phyloP scores from a whole-genome alignment of 2,888 invertebrate species.

The Trichopoda pennipes region DNA sequence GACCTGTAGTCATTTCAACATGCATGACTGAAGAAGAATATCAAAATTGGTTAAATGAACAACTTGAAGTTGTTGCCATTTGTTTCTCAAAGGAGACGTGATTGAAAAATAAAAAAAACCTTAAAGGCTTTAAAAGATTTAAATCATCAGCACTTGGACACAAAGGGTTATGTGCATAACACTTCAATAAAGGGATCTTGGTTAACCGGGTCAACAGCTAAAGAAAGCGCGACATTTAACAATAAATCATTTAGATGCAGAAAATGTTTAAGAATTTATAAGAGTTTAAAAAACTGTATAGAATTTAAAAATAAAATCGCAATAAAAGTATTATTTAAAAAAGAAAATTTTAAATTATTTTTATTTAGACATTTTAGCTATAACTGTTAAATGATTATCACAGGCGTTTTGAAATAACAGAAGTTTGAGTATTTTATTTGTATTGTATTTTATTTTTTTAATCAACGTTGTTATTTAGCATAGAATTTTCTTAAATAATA shows the following conservation, averaged over 20 bases:
- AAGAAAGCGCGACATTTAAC: not conserved
- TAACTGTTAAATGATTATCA: too few relatives aligned
- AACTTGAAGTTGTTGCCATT: conserved; percentile 39
- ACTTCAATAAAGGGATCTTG: conserved; percentile 23
- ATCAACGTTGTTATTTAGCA: too few relatives aligned
- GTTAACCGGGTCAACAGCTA: conserved; percentile 25
- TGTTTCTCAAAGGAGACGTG: conserved; percentile 8
- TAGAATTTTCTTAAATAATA: too few relatives aligned
- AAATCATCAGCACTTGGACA: not conserved
- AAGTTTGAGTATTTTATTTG: too few relatives aligned
- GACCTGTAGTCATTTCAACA: conserved; percentile 31
- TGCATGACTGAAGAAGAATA: conserved; percentile 69
- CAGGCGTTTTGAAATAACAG: too few relatives aligned
- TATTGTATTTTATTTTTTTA: too few relatives aligned
- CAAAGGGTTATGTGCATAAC: not conserved
- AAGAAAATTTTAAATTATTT: too few relatives aligned
- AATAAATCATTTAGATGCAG: too few relatives aligned
- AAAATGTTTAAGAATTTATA: too few relatives aligned
- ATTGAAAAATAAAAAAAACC: conserved; percentile 1
- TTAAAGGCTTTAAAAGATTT: conserved; percentile 22
- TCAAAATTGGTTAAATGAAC: conserved; percentile 69
- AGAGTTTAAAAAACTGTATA: not conserved
- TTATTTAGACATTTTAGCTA: too few relatives aligned
- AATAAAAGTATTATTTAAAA: not conserved
- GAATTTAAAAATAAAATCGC: not conserved